A percentile compares a stretch with the other conserved stretches of the same genome.
Evolutionary conservation across 1,140 invertebrate genomes (phyloP).

Genomic region (Littorina saxatilis): DNA sequence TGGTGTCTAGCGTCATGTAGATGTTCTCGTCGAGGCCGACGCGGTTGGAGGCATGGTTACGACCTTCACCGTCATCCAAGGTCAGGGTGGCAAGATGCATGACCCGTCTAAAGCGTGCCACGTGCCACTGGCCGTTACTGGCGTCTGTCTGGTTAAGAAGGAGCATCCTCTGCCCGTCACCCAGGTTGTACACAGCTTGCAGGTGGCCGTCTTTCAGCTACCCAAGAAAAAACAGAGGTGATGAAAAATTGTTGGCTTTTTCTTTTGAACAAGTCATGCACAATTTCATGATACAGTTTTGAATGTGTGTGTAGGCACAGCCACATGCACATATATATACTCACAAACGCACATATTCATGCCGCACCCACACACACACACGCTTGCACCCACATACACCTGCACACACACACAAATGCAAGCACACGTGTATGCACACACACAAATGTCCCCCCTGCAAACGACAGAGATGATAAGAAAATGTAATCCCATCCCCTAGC

Average conservation of each 20-base stretch:
- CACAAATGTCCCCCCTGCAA: too few relatives aligned
- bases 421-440: too few relatives aligned
- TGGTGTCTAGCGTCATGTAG: conserved; percentile 34
- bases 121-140: conserved; percentile 98
- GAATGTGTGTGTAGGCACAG: too few relatives aligned
- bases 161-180: conserved; percentile 89
- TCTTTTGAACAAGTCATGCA: too few relatives aligned
- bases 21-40: background rate
- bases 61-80: conserved; percentile 95
- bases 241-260: background rate
- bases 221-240: conserved; percentile 33
- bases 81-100: conserved; percentile 94
- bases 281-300: too few relatives aligned
- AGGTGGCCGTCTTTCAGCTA: conserved; percentile 91
- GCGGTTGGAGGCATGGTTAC: conserved; percentile 88
- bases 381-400: too few relatives aligned
- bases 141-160: conserved; percentile 93
- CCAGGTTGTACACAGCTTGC: conserved; percentile 86
- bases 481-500: too few relatives aligned
- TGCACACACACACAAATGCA: too few relatives aligned
- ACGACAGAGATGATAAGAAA: too few relatives aligned
- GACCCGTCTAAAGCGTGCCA: conserved; percentile 86
- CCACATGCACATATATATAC: too few relatives aligned
- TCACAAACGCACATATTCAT: too few relatives aligned
- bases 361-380: too few relatives aligned